These are phyloP conservation scores for Protobothrops mucrosquamatus DNA, from an alignment of 2,113 vertebrate species.

Conservation along the genomic window DNA sequence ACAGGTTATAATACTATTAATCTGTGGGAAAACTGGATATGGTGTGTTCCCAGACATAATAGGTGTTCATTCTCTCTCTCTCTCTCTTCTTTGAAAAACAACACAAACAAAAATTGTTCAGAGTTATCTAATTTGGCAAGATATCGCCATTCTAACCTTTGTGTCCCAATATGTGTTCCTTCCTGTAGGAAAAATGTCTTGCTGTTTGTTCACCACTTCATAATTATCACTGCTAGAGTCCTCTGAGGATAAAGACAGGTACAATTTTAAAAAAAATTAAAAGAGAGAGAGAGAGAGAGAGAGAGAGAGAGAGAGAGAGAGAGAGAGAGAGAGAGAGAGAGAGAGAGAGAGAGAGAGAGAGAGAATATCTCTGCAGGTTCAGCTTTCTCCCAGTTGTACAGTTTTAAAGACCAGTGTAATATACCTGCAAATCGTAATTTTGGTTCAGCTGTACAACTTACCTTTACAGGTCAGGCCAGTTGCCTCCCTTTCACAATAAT, in stretches of 20 bases:
- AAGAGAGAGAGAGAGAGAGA: too few relatives aligned
- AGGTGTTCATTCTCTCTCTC: background rate
- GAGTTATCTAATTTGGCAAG: conserved; percentile 15
- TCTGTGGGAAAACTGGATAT: conserved; percentile 52
- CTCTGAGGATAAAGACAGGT: background rate
- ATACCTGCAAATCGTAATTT: background rate
- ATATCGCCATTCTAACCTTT: background rate
- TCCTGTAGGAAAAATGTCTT: background rate
- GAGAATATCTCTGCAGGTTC: background rate
- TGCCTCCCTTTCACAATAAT: background rate
- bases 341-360: background rate
- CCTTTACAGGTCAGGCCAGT: background rate
- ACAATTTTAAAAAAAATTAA: background rate
- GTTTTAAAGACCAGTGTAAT: background rate
- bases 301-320: too few relatives aligned
- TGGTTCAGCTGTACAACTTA: background rate
- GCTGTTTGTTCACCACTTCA: background rate
- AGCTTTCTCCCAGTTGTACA: background rate
- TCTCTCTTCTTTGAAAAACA: background rate
- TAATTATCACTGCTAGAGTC: background rate
- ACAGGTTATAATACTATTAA: conserved; percentile 28
- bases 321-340: too few relatives aligned
- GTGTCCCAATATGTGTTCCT: background rate
- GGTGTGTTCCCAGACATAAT: conserved; percentile 43
- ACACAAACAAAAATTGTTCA: background rate